A percentile compares a stretch with the other conserved stretches of the same genome.
Conservation (phyloP, 1,140 invertebrate genomes). For the Cataglyphis hispanica region DNA sequence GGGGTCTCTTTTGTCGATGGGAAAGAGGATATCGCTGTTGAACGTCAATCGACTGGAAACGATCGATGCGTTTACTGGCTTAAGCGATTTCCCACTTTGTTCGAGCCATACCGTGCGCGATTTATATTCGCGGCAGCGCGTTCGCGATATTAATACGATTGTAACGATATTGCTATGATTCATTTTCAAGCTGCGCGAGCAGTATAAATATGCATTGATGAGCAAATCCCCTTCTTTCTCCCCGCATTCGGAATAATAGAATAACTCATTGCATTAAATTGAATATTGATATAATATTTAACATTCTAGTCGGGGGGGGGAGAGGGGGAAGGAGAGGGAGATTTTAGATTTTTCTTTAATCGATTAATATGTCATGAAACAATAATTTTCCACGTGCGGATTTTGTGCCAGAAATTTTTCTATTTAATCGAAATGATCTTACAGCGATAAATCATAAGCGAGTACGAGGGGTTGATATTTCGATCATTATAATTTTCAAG, state of each 20-base stretch:
- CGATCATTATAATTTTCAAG: not conserved
- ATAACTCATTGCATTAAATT: constrained; percentile 31
- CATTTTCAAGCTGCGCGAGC: constrained; percentile 23
- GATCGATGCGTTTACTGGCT: constrained; percentile 76
- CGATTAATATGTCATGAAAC: not conserved
- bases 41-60: constrained; percentile 80
- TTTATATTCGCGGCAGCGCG: constrained; percentile 56
- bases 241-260: not conserved
- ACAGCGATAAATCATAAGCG: not conserved
- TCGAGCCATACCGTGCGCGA: constrained; percentile 41
- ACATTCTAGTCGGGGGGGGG: not conserved
- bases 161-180: constrained; percentile 54
- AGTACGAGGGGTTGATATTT: not conserved
- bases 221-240: not conserved
- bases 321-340: no score
- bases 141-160: constrained; percentile 57
- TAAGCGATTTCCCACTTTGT: constrained; percentile 73
- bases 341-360: not conserved
- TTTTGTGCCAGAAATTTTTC: not conserved
- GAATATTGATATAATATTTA: not conserved
- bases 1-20: constrained; percentile 73
- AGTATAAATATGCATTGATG: constrained; percentile 33
- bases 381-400: not conserved
- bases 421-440: not conserved
- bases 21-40: constrained; percentile 78